phyloP scores from a whole-genome alignment of 2,888 invertebrate species.

The Rotaria magnacalcarata region DNA sequence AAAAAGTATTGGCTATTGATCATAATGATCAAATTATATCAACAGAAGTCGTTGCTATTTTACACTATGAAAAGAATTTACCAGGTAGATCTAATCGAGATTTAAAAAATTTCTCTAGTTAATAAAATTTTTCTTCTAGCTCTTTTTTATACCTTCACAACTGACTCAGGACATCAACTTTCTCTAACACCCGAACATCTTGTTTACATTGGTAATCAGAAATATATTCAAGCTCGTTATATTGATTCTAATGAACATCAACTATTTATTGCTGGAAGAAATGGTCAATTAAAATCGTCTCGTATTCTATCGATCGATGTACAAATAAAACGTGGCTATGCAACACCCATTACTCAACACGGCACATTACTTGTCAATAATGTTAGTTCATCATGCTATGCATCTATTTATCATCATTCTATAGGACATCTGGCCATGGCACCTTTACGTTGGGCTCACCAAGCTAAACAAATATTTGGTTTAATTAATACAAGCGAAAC shows the following conservation, averaged over 20 bases:
- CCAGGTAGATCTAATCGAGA: neutral
- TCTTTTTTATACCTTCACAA: neutral
- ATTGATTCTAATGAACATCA: neutral
- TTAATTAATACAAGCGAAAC: neutral
- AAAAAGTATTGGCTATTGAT: constrained; percentile 42
- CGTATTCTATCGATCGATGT: neutral
- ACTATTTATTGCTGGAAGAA: neutral
- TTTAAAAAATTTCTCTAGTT: no score
- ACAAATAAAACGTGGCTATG: constrained; percentile 9
- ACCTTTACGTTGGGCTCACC: constrained; percentile 22
- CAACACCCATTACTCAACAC: neutral
- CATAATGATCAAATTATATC: constrained; percentile 37
- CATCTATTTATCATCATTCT: constrained; percentile 11
- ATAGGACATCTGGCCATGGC: constrained; percentile 12
- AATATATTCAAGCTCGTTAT: neutral
- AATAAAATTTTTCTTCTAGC: neutral
- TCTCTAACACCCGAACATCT: constrained; percentile 20
- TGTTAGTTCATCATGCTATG: constrained; percentile 35
- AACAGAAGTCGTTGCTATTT: constrained; percentile 40
- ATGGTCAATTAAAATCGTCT: neutral
- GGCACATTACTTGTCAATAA: constrained; percentile 33
- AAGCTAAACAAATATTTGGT: neutral
- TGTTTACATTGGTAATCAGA: neutral
- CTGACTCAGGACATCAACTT: neutral
- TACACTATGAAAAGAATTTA: constrained; percentile 25